Conservation (phyloP, 2,888 invertebrate genomes). For the Scaptomyza tumidula region DNA sequence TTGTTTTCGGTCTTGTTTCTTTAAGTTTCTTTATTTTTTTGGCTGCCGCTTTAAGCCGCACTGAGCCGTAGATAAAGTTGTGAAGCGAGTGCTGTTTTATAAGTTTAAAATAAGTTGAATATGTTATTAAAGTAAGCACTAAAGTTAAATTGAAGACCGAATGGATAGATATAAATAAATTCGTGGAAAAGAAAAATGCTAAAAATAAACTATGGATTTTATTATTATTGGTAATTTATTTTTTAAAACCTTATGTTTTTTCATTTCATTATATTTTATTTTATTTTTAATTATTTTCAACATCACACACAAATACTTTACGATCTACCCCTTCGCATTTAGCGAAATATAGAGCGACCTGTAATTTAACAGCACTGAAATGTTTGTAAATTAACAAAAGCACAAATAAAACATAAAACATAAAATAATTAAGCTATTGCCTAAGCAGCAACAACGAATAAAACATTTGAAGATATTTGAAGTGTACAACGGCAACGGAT, state of each 20-base stretch:
- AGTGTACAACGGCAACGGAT: constrained; percentile 12
- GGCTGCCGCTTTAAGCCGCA: constrained; percentile 52
- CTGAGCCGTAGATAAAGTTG: constrained; percentile 64
- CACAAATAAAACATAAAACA: constrained; percentile 57
- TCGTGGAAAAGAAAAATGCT: too few relatives aligned
- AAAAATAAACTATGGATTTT: too few relatives aligned
- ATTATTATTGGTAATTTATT: too few relatives aligned
- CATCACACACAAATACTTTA: constrained; percentile 5
- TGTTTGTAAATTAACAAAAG: constrained; percentile 69
- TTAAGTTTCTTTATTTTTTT: constrained; percentile 29
- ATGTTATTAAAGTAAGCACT: too few relatives aligned
- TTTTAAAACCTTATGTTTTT: too few relatives aligned
- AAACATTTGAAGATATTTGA: constrained; percentile 19
- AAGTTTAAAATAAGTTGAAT: too few relatives aligned
- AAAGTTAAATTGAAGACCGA: too few relatives aligned
- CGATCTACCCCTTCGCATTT: constrained; percentile 17
- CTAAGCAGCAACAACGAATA: constrained; percentile 28
- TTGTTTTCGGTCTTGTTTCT: constrained; percentile 44
- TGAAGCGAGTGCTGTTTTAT: constrained; percentile 36
- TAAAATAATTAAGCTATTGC: constrained; percentile 52
- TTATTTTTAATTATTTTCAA: too few relatives aligned
- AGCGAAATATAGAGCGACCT: constrained; percentile 57
- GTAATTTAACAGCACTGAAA: constrained; percentile 70
- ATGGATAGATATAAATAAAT: too few relatives aligned
- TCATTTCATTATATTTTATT: neutral